Conservation (phyloP, 2,797 vertebrate species). For the Gymnopithys bicolor region DNA sequence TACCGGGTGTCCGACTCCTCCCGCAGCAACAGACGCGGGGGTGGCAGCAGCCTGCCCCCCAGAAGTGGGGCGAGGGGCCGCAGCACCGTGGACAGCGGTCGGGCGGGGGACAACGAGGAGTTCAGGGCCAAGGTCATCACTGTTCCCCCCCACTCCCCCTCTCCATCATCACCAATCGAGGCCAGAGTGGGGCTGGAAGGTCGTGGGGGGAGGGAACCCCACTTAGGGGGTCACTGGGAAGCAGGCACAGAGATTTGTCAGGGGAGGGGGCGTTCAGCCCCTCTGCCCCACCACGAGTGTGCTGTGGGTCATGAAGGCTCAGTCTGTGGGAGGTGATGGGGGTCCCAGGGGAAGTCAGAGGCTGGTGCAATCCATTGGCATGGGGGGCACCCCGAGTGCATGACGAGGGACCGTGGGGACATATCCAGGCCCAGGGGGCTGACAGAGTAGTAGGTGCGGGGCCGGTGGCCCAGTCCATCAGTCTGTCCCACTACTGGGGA, state of each 20-base stretch:
- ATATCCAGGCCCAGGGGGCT: background rate
- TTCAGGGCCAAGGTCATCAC: background rate
- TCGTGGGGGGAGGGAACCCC: background rate
- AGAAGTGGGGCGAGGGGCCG: background rate
- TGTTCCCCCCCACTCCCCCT: background rate
- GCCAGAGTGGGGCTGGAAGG: background rate
- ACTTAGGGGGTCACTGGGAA: background rate
- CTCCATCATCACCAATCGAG: background rate
- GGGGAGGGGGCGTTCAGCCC: background rate
- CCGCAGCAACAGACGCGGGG: slow-evolving; percentile 67
- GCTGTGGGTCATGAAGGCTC: background rate
- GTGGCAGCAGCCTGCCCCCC: background rate
- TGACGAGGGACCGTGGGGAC: rapidly evolving
- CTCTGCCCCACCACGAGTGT: background rate
- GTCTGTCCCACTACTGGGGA: background rate
- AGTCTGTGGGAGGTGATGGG: too few species aligned
- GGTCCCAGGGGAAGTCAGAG: background rate
- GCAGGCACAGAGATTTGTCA: background rate
- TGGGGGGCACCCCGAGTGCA: background rate
- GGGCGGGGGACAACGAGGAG: background rate
- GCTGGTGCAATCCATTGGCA: rapidly evolving
- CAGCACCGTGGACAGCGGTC: slow-evolving; percentile 61
- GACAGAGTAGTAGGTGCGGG: rapidly evolving
- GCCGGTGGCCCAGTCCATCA: background rate
- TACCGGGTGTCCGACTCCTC: slow-evolving; percentile 68